phyloP scores from a whole-genome alignment of 1,140 invertebrate species.

The Pomacea maculata region DNA sequence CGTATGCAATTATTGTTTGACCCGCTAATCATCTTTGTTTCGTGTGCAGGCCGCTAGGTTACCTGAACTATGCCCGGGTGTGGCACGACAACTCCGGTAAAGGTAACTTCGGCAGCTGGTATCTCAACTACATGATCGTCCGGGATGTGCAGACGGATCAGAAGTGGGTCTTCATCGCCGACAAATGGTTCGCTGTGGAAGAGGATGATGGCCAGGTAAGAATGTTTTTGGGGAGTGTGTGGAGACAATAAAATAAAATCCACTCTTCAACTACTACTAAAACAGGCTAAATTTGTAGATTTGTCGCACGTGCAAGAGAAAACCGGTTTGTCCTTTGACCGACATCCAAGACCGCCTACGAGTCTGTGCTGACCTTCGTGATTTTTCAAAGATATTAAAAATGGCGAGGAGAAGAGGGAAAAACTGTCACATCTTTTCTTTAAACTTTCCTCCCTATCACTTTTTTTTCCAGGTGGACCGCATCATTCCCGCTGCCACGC shows the following conservation, averaged over 20 bases:
- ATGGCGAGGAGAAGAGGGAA: too few relatives aligned
- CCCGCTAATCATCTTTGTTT: neutral
- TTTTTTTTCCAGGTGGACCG: conserved; percentile 66
- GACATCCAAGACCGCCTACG: too few relatives aligned
- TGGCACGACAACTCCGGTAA: conserved; percentile 72
- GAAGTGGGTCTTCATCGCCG: conserved; percentile 68
- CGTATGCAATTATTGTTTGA: neutral
- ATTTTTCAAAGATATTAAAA: too few relatives aligned
- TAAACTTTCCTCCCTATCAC: neutral
- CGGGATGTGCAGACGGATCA: conserved; percentile 69
- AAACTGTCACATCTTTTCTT: neutral
- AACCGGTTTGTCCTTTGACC: too few relatives aligned
- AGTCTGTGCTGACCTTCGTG: too few relatives aligned
- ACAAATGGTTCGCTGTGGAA: conserved; percentile 71
- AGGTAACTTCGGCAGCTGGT: conserved; percentile 69
- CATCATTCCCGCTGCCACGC: conserved; percentile 69
- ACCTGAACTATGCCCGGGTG: conserved; percentile 68
- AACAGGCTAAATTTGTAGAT: too few relatives aligned
- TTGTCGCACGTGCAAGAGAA: too few relatives aligned
- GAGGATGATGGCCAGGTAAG: conserved; percentile 70
- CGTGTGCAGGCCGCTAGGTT: conserved; percentile 65
- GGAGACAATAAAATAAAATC: too few relatives aligned
- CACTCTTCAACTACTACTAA: too few relatives aligned
- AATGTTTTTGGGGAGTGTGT: neutral
- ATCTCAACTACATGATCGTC: conserved; percentile 67